These are phyloP conservation scores for Mus spretus DNA, from an alignment of 2,797 vertebrate genomes.

Conservation along the genomic window DNA sequence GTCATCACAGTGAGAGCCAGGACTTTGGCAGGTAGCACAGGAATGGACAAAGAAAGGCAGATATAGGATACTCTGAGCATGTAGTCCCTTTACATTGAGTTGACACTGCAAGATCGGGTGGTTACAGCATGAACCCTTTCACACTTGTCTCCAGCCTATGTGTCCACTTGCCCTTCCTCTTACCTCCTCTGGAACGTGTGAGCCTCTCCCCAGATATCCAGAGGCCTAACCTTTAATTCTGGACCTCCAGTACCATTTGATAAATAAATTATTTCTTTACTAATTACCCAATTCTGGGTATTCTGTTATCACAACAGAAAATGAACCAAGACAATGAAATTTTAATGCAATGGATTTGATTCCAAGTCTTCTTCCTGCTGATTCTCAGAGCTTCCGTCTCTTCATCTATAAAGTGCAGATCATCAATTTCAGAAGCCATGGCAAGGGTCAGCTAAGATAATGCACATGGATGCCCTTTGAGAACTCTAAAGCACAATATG, in stretches of 20 bases:
- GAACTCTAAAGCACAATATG: slow-evolving; percentile 20
- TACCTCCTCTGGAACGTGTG: too few species aligned
- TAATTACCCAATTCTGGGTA: neutral
- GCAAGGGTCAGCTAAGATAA: slow-evolving; percentile 61
- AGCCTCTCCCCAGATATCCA: neutral
- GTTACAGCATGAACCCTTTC: neutral
- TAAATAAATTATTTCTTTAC: neutral
- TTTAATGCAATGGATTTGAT: neutral
- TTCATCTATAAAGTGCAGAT: neutral
- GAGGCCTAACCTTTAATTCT: neutral
- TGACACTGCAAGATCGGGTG: rapidly evolving
- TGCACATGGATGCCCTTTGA: neutral
- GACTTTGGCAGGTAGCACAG: neutral
- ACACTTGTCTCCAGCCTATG: too few species aligned
- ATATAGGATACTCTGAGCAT: neutral
- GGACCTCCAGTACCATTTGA: neutral
- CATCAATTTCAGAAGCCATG: neutral
- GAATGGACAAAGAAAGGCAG: neutral
- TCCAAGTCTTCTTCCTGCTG: neutral
- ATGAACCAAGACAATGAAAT: neutral
- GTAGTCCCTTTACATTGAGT: rapidly evolving
- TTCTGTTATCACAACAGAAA: neutral
- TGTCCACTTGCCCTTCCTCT: neutral
- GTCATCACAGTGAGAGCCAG: neutral
- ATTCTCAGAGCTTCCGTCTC: neutral